A percentile compares a stretch with the other conserved stretches of the same genome.
phyloP scores from a whole-genome alignment of 2,113 vertebrate species.

The Pachycephala philippinensis region DNA sequence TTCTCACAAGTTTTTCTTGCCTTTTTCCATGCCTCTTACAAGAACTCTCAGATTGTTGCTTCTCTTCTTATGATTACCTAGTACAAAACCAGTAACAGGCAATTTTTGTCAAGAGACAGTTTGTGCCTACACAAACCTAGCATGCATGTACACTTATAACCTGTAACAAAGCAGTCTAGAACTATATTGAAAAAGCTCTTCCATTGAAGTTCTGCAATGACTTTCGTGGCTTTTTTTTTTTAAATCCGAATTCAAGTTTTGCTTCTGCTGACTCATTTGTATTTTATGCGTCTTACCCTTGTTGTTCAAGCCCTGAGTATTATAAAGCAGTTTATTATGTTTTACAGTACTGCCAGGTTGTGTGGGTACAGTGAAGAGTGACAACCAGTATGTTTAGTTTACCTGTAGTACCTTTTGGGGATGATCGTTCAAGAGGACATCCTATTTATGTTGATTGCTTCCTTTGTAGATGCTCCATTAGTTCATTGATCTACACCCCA shows the following conservation, averaged over 20 bases:
- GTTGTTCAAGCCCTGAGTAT: neutral
- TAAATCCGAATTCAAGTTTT: neutral
- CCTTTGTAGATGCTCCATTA: neutral
- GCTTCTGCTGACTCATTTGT: neutral
- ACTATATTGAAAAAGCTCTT: neutral
- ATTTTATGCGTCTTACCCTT: neutral
- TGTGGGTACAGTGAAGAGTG: neutral
- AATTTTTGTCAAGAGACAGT: neutral
- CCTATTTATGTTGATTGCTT: neutral
- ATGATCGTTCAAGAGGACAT: neutral
- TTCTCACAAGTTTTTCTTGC: neutral
- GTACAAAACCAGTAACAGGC: neutral
- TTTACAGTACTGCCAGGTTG: neutral
- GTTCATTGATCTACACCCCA: neutral
- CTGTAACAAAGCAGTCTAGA: neutral
- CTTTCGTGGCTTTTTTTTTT: neutral
- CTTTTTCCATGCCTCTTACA: neutral
- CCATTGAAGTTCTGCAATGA: fast-evolving
- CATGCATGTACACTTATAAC: fast-evolving
- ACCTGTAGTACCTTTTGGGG: neutral
- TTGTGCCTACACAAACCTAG: neutral
- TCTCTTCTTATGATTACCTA: neutral
- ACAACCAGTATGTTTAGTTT: neutral
- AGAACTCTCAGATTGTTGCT: neutral
- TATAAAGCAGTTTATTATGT: neutral